Conservation (phyloP, 2,888 invertebrate genomes). For the Leptinotarsa tumamoca region DNA sequence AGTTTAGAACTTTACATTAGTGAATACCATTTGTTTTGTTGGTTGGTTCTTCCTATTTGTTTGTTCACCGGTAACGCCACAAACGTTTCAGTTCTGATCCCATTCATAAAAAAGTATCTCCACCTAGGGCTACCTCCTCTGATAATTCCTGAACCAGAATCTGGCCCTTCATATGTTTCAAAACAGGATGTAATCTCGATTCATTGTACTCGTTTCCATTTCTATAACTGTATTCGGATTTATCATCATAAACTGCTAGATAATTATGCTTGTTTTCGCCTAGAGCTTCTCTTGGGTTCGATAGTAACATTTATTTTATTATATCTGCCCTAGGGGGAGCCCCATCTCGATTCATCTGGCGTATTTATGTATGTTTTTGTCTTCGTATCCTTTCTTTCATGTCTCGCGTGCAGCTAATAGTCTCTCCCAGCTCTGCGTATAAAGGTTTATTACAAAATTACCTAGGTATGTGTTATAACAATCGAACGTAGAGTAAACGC, state of each 20-base stretch:
- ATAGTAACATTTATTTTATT: constrained; percentile 9
- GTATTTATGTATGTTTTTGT: constrained; percentile 26
- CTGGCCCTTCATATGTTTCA: not conserved
- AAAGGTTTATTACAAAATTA: constrained; percentile 43
- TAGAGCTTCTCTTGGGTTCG: not conserved
- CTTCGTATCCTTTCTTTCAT: constrained; percentile 29
- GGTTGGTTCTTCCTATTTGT: no score
- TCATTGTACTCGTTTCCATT: not conserved
- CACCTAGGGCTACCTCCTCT: no score
- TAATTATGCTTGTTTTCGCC: constrained; percentile 5
- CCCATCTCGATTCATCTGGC: constrained; percentile 16
- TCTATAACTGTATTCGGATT: not conserved
- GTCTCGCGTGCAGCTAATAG: constrained; percentile 36
- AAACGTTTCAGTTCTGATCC: no score
- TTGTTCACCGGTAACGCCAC: no score
- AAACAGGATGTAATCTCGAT: constrained; percentile 8
- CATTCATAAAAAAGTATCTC: no score
- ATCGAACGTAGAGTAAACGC: constrained; percentile 24
- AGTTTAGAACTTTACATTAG: no score
- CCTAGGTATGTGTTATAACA: constrained; percentile 38
- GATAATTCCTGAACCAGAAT: no score
- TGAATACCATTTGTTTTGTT: no score
- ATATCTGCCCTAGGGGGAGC: not conserved
- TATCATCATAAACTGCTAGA: not conserved
- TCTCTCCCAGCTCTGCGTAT: constrained; percentile 32